A percentile compares a stretch with the other conserved stretches of the same genome.
These are phyloP conservation scores for Calcarius lapponicus DNA, from an alignment of 2,797 vertebrate species.

Conservation along the genomic window DNA sequence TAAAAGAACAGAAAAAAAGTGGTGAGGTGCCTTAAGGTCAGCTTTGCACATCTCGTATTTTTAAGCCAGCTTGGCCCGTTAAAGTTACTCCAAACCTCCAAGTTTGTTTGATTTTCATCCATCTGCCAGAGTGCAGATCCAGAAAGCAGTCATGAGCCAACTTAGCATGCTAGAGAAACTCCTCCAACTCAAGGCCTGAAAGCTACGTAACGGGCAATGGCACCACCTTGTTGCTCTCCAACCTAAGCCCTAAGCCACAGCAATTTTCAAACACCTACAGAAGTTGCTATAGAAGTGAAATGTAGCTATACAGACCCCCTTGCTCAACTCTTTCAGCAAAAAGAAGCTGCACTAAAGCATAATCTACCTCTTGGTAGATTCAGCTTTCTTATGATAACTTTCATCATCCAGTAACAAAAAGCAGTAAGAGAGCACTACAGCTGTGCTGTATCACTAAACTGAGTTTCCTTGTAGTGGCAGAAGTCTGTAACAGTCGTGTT, in stretches of 20 bases:
- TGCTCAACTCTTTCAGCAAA: neutral
- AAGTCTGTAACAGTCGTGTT: neutral
- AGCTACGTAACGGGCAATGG: neutral
- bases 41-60: neutral
- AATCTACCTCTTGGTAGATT: neutral
- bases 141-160: neutral
- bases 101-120: neutral
- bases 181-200: neutral
- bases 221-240: neutral
- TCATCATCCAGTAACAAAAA: neutral
- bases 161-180: neutral
- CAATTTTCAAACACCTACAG: neutral
- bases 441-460: neutral
- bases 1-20: neutral
- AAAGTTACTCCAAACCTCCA: neutral
- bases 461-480: neutral
- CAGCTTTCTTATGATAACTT: neutral
- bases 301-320: rapidly evolving
- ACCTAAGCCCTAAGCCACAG: neutral
- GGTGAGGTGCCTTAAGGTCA: neutral
- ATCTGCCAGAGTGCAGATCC: neutral
- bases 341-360: neutral
- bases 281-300: neutral
- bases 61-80: neutral
- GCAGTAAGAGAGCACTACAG: neutral